Evolutionary conservation across 2,113 vertebrate species (phyloP).

Genomic region (Oreochromis tanganicae): DNA sequence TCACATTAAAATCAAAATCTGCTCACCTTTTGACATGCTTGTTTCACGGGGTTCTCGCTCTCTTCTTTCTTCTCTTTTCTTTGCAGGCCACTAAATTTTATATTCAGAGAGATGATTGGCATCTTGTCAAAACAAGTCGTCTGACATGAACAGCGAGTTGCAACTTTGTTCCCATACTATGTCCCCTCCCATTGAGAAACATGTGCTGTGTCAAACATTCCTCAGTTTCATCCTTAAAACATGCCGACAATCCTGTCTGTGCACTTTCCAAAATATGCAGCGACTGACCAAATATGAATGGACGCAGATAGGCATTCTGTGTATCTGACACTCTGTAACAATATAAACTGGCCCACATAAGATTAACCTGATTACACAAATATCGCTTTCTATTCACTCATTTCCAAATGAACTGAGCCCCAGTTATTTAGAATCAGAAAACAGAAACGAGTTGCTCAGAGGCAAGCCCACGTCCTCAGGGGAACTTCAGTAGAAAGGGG

Average conservation of each 20-base stretch:
- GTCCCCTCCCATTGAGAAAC: slow-evolving; percentile 5
- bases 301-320: not conserved
- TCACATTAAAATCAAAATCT: not conserved
- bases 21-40: slow-evolving; percentile 63
- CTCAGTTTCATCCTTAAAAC: slow-evolving; percentile 45
- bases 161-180: not conserved
- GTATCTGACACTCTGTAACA: not conserved
- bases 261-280: slow-evolving; percentile 39
- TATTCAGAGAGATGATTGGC: not conserved
- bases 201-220: slow-evolving; percentile 37
- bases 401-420: not conserved
- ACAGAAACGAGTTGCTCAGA: not conserved
- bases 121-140: not conserved
- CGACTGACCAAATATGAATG: not conserved
- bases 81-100: not conserved
- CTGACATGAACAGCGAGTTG: not conserved
- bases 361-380: not conserved
- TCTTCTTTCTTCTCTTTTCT: not conserved
- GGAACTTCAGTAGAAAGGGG: not conserved
- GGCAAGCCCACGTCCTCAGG: not conserved
- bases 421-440: not conserved
- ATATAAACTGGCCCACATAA: not conserved
- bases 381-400: not conserved
- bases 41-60: not conserved
- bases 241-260: slow-evolving; percentile 59